phyloP scores from a whole-genome alignment of 2,888 invertebrate species.

The Stenichneumon culpator region DNA sequence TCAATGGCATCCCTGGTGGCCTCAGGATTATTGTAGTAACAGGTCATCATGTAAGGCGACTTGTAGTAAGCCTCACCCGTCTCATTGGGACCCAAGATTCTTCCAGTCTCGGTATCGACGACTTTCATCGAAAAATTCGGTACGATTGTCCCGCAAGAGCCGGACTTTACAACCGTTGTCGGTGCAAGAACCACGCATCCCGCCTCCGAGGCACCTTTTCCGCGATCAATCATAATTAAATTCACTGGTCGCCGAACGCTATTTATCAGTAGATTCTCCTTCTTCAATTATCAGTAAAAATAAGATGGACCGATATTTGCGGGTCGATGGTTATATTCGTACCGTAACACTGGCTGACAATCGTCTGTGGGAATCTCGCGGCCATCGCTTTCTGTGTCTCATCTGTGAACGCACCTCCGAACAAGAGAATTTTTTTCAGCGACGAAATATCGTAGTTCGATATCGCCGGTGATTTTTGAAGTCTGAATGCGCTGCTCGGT shows the following conservation, averaged over 20 bases:
- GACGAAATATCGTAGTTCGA: constrained; percentile 72
- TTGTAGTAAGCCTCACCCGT: constrained; percentile 71
- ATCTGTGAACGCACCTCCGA: constrained; percentile 69
- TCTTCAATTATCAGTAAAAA: neutral
- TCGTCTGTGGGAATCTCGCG: constrained; percentile 66
- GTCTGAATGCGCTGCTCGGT: neutral
- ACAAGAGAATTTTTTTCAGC: constrained; percentile 64
- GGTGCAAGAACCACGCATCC: constrained; percentile 63
- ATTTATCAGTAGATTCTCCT: no score
- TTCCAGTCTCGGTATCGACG: constrained; percentile 67
- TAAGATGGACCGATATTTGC: neutral
- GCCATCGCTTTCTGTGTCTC: constrained; percentile 67
- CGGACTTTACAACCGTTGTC: constrained; percentile 32
- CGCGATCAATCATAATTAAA: neutral
- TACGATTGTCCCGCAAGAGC: constrained; percentile 73
- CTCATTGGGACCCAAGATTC: constrained; percentile 69
- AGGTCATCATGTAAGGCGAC: constrained; percentile 69
- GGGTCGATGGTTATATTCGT: neutral
- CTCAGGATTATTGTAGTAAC: constrained; percentile 70
- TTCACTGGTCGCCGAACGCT: neutral
- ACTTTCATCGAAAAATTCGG: constrained; percentile 72
- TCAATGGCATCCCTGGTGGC: constrained; percentile 70
- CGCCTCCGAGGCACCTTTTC: constrained; percentile 76
- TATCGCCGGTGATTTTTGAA: constrained; percentile 45
- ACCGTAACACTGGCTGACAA: constrained; percentile 73